Base-by-base conservation (phyloP, 1,140 invertebrate genomes). In the Drosophila malerkotliana region DNA sequence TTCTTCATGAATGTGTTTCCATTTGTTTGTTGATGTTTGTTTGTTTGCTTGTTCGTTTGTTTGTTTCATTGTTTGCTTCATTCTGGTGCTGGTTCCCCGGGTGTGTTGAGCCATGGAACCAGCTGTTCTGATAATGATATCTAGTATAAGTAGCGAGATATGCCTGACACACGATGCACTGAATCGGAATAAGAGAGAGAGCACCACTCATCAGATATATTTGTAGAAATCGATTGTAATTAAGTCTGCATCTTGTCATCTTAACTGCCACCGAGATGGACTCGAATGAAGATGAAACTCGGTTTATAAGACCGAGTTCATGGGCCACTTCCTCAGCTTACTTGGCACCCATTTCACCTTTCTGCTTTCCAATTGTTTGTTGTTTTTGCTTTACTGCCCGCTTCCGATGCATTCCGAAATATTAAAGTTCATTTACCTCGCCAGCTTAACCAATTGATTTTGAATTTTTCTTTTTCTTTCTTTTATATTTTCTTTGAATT, bases 11-110 rank as follows among this genome's bases (percentile, higher is more conserved):
- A 71, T 71, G 64, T 71, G 41, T 69, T 69, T 30, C 44, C 68
- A 84, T 79, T 62, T 84, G 79, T 90, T 90, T 87, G 68, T 78
- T 81, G 18, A 18, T 18, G 74, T 62, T 77, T 56, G 56, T 81
- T 80, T 67, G 56, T 81, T 80, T 63, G 68, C 60, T 48, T 78
- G 69, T 84, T 80, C 63, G 52, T 77, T 74, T 45, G 64, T 64
- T 64, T 10, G 41, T 34, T 73, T 53, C 41, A 44, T 44, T 7
- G 61, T 51, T 75, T 84, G 72, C 75, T 51, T 51, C 66, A 71
- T 59, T 18, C 18, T 63, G 66, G 34, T 71, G 26, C 12, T 30
- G 34, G 28, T 7, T 34, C 32, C 9, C 9, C 28, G 12, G 39
- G 37, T 41, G 41, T 37, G 30, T 47, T 26, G 34, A 9, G 7